Percentiles rank a stretch among this genome's conserved stretches.
phyloP scores from a whole-genome alignment of 2,888 invertebrate species.

The Volucella zonaria region DNA sequence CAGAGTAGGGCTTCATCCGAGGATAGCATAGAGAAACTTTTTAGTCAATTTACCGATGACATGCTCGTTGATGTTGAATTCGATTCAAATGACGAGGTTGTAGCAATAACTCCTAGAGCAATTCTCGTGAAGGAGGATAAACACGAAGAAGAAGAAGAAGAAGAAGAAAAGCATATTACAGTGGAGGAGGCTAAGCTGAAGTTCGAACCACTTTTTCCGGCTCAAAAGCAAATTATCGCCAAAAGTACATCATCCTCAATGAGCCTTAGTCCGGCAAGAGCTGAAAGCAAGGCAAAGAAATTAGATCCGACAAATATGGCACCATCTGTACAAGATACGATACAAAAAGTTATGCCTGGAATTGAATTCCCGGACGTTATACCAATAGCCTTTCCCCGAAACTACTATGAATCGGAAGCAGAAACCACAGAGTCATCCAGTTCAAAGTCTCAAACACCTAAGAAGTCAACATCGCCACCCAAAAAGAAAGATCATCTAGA shows the following conservation, averaged over 20 bases:
- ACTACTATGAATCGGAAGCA: conserved; percentile 32
- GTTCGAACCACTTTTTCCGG: conserved; percentile 77
- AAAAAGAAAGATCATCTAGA: conserved; percentile 24
- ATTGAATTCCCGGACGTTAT: conserved; percentile 64
- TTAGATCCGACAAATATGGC: conserved; percentile 79
- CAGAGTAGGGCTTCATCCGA: conserved; percentile 78
- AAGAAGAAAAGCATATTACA: conserved; percentile 42
- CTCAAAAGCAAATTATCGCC: conserved; percentile 77
- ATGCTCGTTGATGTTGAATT: conserved; percentile 81
- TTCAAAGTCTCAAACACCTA: conserved; percentile 43
- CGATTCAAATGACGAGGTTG: conserved; percentile 80
- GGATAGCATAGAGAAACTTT: conserved; percentile 81
- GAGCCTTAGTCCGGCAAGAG: conserved; percentile 77
- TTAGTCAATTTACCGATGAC: conserved; percentile 80
- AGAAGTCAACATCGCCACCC: not conserved
- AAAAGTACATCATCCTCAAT: conserved; percentile 80
- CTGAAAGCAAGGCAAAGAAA: conserved; percentile 78
- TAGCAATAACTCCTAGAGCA: conserved; percentile 78
- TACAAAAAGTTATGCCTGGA: conserved; percentile 75
- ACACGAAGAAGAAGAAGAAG: conserved; percentile 8
- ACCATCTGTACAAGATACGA: conserved; percentile 81
- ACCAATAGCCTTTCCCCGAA: conserved; percentile 56
- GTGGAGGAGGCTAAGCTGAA: conserved; percentile 44
- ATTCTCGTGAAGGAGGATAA: conserved; percentile 49
- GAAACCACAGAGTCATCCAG: conserved; percentile 10